Evolutionary conservation across 2,113 vertebrate species (phyloP).

Genomic region (Ivindomyrus marchei): DNA sequence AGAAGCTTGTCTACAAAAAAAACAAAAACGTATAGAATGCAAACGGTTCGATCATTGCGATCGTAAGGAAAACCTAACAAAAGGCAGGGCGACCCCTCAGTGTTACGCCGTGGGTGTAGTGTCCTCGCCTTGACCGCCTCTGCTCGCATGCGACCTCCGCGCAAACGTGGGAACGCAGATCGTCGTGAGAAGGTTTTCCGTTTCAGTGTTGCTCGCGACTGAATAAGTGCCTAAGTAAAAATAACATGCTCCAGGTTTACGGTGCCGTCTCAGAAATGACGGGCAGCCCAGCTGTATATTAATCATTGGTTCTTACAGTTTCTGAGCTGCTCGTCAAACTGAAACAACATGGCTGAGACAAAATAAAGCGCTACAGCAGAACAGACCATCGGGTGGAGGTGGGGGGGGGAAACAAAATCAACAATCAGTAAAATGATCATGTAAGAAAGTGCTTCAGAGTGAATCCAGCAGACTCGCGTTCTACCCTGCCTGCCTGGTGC

Average conservation of each 20-base stretch:
- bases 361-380: constrained; percentile 26
- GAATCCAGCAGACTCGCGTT: constrained; percentile 21
- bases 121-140: neutral
- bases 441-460: constrained; percentile 56
- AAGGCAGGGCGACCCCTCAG: neutral
- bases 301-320: neutral
- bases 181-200: neutral
- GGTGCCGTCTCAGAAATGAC: neutral
- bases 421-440: constrained; percentile 25
- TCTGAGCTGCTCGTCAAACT: neutral
- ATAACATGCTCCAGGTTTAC: neutral
- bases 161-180: neutral
- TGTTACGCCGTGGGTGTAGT: neutral
- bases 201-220: neutral
- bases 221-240: constrained; percentile 1
- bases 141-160: neutral
- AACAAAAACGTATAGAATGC: constrained; percentile 7
- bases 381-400: constrained; percentile 4
- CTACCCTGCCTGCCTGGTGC: constrained; percentile 26
- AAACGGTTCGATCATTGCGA: neutral
- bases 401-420: constrained; percentile 2
- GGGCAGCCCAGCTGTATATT: neutral
- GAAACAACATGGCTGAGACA: constrained; percentile 36
- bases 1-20: constrained; percentile 20
- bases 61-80: neutral